A percentile compares a stretch with the other conserved stretches of the same genome.
Conservation (phyloP, 2,797 vertebrate genomes). For the Hemitrygon akajei region DNA sequence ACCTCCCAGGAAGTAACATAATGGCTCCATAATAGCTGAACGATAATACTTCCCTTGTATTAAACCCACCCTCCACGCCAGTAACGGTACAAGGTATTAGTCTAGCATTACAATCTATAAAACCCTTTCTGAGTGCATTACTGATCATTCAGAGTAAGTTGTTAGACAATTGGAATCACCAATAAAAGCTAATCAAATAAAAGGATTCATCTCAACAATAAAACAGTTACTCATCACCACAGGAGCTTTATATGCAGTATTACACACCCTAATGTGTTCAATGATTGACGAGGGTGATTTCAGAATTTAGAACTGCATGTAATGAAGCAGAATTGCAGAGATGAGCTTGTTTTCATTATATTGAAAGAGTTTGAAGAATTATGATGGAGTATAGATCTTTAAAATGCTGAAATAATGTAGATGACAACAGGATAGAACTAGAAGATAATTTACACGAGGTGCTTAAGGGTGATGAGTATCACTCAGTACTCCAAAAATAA, state of each 20-base stretch:
- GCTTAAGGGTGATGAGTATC: neutral
- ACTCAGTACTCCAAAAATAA: neutral
- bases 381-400: neutral
- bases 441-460: neutral
- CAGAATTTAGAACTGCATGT: neutral
- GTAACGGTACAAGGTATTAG: slow-evolving; percentile 7
- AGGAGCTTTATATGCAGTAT: neutral
- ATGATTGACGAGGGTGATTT: neutral
- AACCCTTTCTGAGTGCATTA: neutral
- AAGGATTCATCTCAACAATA: neutral
- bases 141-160: slow-evolving; percentile 7
- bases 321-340: neutral
- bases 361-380: neutral
- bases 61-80: neutral
- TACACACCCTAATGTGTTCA: neutral
- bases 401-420: neutral
- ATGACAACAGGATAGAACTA: neutral
- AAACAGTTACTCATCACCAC: neutral
- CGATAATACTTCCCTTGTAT: neutral
- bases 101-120: slow-evolving; percentile 22
- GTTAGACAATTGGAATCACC: neutral
- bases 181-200: neutral
- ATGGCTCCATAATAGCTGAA: neutral
- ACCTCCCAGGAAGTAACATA: neutral
- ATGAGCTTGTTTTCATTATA: neutral